Evolutionary conservation across 2,888 invertebrate species (phyloP).

Genomic region (Euplexia lucipara): DNA sequence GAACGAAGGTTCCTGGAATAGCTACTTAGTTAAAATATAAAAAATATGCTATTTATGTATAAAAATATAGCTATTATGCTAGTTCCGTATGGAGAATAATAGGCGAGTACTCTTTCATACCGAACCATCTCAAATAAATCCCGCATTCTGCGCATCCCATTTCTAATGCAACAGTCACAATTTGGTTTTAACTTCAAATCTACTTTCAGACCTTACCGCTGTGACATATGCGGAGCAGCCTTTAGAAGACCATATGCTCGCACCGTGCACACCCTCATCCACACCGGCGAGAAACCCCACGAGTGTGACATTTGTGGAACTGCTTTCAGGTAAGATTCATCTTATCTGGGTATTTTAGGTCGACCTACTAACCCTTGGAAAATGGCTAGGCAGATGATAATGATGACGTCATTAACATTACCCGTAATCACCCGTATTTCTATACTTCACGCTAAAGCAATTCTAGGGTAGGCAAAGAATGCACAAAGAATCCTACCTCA

Average conservation of each 20-base stretch:
- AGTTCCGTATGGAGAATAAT: no score
- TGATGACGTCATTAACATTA: conserved; percentile 30
- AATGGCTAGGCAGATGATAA: no score
- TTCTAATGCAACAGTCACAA: background rate
- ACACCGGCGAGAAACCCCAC: conserved; percentile 87
- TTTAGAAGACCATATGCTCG: conserved; percentile 87
- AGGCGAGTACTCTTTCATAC: no score
- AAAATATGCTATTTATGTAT: no score
- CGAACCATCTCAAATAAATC: no score
- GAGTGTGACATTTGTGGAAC: conserved; percentile 87
- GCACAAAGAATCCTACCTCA: background rate
- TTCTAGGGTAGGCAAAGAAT: conserved; percentile 29
- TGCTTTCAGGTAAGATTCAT: conserved; percentile 82
- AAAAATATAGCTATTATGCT: no score
- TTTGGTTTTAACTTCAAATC: background rate
- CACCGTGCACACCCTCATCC: conserved; percentile 87
- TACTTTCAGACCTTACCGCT: conserved; percentile 82
- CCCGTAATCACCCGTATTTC: conserved; percentile 12
- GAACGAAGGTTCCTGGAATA: no score
- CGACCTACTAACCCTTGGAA: no score
- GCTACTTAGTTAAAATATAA: no score
- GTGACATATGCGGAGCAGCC: conserved; percentile 88
- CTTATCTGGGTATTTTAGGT: background rate
- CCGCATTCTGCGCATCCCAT: no score
- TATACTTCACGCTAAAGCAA: conserved; percentile 21